Evolutionary conservation across 1,140 invertebrate species (phyloP), one percentile per base, ranked within the genome.

Genomic region (Cotesia glomerata): DNA sequence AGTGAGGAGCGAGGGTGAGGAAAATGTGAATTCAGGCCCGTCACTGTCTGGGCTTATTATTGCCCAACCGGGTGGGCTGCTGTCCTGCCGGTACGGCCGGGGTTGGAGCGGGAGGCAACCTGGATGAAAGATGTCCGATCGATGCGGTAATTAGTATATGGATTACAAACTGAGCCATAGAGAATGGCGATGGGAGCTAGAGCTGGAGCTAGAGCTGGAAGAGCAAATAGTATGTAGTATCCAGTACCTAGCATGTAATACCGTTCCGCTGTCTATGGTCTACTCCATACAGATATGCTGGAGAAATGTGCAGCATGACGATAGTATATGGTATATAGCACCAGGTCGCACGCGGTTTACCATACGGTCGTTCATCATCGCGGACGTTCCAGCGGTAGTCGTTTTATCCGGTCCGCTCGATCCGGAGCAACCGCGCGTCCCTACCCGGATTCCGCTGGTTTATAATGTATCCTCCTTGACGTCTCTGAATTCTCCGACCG

Each of bases 301-400:
- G 13, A 51, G 16, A 54, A 49, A 54, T 18, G 26, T 26, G 49
- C 49, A 26, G 45, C 49, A 67, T 49, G 49, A 61, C 32, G 51
- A 61, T 69, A 69, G 51, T 45, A 45, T 59, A 36, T 69, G 49
- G 39, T 18, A 49, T 59, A 36, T 69, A 61, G 39, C 49, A 49
- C 49, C 18, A 13, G 51, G 65, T 54, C 65, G 26, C 66, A 76
- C 67, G 78, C 77, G 78, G 78, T 79, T 79, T 76, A 79, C 79
- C 78, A 79, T 80, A 75, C 75, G 77, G 45, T 71, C 76, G 76
- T 78, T 76, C 72, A 81, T 81, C 76, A 79, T 80, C 69, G 68
- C 56, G 8, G 32, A 56, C 16, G 32, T 4, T 49, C n/a, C 18
- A 36, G 71, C 59, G 62, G 64, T 26, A 36, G 64, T 45, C 65